These are phyloP conservation scores for Danaus chrysippus DNA, from an alignment of 2,888 invertebrate genomes.

Conservation along the genomic window DNA sequence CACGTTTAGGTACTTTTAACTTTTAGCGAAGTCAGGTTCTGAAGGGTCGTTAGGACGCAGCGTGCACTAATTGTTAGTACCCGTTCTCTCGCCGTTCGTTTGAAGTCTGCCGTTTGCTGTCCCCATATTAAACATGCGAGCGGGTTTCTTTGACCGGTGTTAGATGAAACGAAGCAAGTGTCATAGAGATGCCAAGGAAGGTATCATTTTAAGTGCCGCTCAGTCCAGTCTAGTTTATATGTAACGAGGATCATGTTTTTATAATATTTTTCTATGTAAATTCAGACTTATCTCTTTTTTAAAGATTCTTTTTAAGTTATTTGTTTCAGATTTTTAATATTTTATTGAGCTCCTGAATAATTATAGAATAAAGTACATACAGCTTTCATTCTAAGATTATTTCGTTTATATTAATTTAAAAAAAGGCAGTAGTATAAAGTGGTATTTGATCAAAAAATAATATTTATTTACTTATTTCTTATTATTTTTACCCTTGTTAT, in stretches of 20 bases:
- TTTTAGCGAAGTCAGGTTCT: constrained; percentile 38
- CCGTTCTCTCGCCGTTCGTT: constrained; percentile 35
- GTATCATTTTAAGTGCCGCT: constrained; percentile 1
- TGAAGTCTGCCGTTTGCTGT: constrained; percentile 27
- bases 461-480: too few species aligned
- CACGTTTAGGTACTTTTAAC: constrained; percentile 48
- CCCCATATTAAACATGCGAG: constrained; percentile 21
- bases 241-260: neutral
- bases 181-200: constrained; percentile 6
- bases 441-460: too few species aligned
- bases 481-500: too few species aligned
- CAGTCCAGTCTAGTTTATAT: neutral
- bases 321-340: too few species aligned
- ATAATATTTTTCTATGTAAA: neutral
- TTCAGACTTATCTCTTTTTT: neutral
- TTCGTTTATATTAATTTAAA: too few species aligned
- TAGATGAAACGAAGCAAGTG: constrained; percentile 9
- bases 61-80: constrained; percentile 59
- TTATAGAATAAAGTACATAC: too few species aligned
- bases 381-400: too few species aligned
- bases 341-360: too few species aligned
- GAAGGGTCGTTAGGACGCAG: constrained; percentile 56
- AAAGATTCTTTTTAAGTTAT: too few species aligned
- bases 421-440: too few species aligned
- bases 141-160: constrained; percentile 23